Percentiles rank a stretch among this genome's conserved stretches.
These are phyloP conservation scores for Aleiodes alternator DNA, from an alignment of 2,888 invertebrate genomes.

Conservation along the genomic window DNA sequence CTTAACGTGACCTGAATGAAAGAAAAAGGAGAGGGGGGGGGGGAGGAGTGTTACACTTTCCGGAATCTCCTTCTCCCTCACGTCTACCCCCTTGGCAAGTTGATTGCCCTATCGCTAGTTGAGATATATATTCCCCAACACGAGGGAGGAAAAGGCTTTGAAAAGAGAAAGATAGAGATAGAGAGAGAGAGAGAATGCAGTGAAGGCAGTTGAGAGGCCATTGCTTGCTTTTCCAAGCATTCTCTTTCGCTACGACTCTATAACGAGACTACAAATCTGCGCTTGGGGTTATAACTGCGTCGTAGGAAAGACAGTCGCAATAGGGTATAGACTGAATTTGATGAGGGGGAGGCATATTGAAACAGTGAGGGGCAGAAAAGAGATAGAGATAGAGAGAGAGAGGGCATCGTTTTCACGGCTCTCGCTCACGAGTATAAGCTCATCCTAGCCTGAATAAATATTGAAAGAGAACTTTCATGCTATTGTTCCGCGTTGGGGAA, in stretches of 20 bases:
- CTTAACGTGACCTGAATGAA: slow-evolving; percentile 57
- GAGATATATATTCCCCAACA: background rate
- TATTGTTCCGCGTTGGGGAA: slow-evolving; percentile 28
- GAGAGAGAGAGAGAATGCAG: background rate
- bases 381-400: background rate
- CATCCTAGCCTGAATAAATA: slow-evolving; percentile 42
- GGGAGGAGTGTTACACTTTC: slow-evolving; percentile 44
- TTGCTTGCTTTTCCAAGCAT: slow-evolving; percentile 13
- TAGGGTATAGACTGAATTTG: slow-evolving; percentile 12
- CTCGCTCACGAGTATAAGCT: slow-evolving; percentile 29
- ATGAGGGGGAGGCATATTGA: no score
- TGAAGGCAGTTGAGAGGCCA: background rate
- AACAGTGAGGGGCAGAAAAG: background rate
- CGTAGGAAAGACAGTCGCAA: slow-evolving; percentile 35
- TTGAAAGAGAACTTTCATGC: slow-evolving; percentile 43
- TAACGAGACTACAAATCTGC: slow-evolving; percentile 42
- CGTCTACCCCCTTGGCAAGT: background rate
- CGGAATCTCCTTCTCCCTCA: background rate
- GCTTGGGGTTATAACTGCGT: slow-evolving; percentile 32
- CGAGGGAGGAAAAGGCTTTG: slow-evolving; percentile 20
- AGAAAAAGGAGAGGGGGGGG: slow-evolving; percentile 5
- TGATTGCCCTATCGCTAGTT: slow-evolving; percentile 35
- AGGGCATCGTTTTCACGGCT: slow-evolving; percentile 39
- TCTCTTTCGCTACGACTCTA: slow-evolving; percentile 29
- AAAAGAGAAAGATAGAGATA: background rate